Base-by-base conservation (phyloP, 1,140 invertebrate species). In the Hesperophylax magnus region DNA sequence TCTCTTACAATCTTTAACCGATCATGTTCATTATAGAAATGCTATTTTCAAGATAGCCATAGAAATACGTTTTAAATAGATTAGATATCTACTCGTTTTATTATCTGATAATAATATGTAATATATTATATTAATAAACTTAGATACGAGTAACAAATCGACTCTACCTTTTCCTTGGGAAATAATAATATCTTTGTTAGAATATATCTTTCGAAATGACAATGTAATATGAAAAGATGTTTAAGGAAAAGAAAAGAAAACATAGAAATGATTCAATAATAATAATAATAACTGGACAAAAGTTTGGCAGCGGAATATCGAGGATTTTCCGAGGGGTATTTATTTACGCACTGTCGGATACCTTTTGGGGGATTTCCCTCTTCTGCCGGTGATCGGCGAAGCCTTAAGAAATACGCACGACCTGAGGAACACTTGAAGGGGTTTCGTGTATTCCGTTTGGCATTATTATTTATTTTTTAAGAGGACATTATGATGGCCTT, bases 201-300 rank as follows among this genome's bases (percentile, higher is more conserved):
- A 6, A 31, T 6, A 31, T 31, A 34, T 34, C 8, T 8, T 34
- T 34, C 27, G 27, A 27, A 27, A 27, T 27, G 27, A 27, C 34
- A 34, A 34, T 6, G 7, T 34, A 34, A 34, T 34, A 34, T 34
- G 4, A 34, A 34, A 34, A 34, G 34, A 34, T 34, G 34, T 34
- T 34, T 34, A 34, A 34, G 3, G 7, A 34, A 34, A 34, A 65
- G 24, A 65, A 65, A 65, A 65, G 18, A 27, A 65, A 65, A 14
- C 18, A 65, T 65, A 20, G 61, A 65, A 65, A 65, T 65, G 61
- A 65, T 27, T 17, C 34, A 34, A 34, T 34, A 34, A 34, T 34
- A 34, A 15, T 65, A 65, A 65, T 27, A 65, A 65, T 65, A 65
- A 65, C 61, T 31, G 61, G 61, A 65, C 61, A 24, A 65, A 65